Conservation (phyloP, 2,888 invertebrate species). For the Chymomyza fuscimana region DNA sequence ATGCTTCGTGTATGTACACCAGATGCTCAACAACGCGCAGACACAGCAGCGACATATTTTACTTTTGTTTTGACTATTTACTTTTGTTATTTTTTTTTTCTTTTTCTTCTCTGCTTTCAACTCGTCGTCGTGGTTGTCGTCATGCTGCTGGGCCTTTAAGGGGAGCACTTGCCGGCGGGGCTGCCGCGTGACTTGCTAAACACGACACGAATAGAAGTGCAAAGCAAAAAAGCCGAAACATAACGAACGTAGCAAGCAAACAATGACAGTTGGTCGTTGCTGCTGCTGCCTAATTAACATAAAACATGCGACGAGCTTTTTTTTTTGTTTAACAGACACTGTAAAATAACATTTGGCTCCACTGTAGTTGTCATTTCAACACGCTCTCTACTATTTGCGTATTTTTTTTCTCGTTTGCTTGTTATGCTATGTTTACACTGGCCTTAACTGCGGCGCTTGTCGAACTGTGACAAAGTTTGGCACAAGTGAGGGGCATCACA, state of each 20-base stretch:
- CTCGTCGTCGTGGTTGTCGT: not conserved
- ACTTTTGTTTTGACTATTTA: slow-evolving; percentile 8
- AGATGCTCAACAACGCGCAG: slow-evolving; percentile 33
- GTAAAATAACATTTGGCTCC: not conserved
- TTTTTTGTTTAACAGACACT: not conserved
- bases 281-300: not conserved
- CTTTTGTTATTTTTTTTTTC: not conserved
- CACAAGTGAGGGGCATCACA: no score
- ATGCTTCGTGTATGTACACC: slow-evolving; percentile 16
- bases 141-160: not conserved
- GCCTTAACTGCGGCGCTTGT: no score
- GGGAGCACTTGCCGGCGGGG: slow-evolving; percentile 40
- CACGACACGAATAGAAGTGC: not conserved
- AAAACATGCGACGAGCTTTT: not conserved
- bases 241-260: not conserved
- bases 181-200: slow-evolving; percentile 52
- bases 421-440: no score
- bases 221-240: not conserved
- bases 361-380: not conserved
- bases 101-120: not conserved
- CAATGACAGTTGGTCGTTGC: not conserved
- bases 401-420: not conserved
- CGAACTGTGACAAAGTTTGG: no score
- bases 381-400: not conserved
- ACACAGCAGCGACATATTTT: slow-evolving; percentile 2